Evolutionary conservation across 2,113 vertebrate genomes (phyloP).

Genomic region (Actenoides lindsayi): DNA sequence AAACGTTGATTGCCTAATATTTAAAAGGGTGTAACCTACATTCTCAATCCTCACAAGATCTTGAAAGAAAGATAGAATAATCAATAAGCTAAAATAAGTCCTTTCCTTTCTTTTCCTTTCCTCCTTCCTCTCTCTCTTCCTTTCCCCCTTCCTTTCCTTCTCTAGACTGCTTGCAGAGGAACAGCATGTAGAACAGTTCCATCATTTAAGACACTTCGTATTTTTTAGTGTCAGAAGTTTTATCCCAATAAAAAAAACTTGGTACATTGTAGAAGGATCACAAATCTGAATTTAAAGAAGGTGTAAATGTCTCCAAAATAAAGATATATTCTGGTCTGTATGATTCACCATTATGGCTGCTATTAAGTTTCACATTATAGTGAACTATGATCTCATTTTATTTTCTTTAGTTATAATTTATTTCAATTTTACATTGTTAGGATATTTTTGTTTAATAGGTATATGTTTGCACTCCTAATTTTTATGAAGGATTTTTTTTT

Average conservation of each 20-base stretch:
- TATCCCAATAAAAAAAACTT: not conserved
- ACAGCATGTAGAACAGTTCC: slow-evolving; percentile 4
- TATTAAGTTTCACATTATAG: slow-evolving; percentile 62
- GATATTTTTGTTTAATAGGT: slow-evolving; percentile 71
- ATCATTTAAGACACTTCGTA: slow-evolving; percentile 12
- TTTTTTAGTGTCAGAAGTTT: slow-evolving; percentile 26
- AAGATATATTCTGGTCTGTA: slow-evolving; percentile 41
- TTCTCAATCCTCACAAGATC: slow-evolving; percentile 21
- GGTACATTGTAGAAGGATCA: not conserved
- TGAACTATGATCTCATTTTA: slow-evolving; percentile 73
- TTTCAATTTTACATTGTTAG: slow-evolving; percentile 75
- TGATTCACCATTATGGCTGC: slow-evolving; percentile 24
- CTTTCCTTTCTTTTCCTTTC: no score
- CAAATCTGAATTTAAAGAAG: slow-evolving; percentile 47
- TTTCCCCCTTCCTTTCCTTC: not conserved
- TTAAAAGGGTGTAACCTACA: slow-evolving; percentile 9
- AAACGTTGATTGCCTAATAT: not conserved
- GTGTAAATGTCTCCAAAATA: not conserved
- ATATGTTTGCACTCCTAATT: slow-evolving; percentile 78
- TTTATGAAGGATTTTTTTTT: slow-evolving; percentile 33
- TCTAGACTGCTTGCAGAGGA: slow-evolving; percentile 1
- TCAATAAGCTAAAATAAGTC: slow-evolving; percentile 53
- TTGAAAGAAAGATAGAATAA: slow-evolving; percentile 45
- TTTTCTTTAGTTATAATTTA: slow-evolving; percentile 79
- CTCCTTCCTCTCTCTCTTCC: no score